These are phyloP conservation scores for Actinostola sp. DNA, from an alignment of 92 coral and sea anemone species.

Conservation along the genomic window DNA sequence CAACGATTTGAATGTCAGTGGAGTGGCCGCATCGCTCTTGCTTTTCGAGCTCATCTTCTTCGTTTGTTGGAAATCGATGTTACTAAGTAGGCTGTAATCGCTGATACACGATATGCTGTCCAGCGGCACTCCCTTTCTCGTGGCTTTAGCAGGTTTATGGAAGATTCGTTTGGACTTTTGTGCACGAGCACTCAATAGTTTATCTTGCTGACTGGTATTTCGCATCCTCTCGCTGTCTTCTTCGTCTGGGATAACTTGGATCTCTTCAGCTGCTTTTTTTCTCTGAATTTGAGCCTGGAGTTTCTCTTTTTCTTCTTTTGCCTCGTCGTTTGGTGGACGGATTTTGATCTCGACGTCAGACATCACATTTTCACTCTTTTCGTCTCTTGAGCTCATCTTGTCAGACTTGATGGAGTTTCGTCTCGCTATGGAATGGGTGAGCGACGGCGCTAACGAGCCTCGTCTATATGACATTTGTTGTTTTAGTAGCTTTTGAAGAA, in stretches of 20 bases:
- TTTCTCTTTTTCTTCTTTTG: conserved; percentile 10
- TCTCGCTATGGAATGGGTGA: conserved; percentile 21
- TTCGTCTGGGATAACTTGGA: conserved; percentile 76
- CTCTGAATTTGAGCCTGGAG: neutral
- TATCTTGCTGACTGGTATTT: conserved; percentile 30
- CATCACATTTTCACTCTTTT: conserved; percentile 4
- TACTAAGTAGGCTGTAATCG: conserved; percentile 77
- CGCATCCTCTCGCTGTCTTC: conserved; percentile 16
- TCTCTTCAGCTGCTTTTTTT: conserved; percentile 46
- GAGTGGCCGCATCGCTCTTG: conserved; percentile 58
- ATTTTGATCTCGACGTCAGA: conserved; percentile 14
- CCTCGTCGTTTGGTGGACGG: neutral
- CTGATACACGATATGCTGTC: conserved; percentile 89
- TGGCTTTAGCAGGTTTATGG: conserved; percentile 16
- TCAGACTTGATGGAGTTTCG: conserved; percentile 62
- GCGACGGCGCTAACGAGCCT: conserved; percentile 39
- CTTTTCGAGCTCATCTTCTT: conserved; percentile 10
- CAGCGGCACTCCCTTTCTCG: conserved; percentile 63
- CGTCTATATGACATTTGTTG: conserved; percentile 54
- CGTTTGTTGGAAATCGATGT: conserved; percentile 59
- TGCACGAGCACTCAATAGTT: conserved; percentile 58
- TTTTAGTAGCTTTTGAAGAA: conserved; percentile 39
- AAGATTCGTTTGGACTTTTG: conserved; percentile 54
- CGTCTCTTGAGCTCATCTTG: conserved; percentile 23
- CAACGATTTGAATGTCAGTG: conserved; percentile 85